A percentile compares a stretch with the other conserved stretches of the same genome.
phyloP scores from a whole-genome alignment of 2,113 vertebrate genomes.

The Chloropsis cyanopogon region DNA sequence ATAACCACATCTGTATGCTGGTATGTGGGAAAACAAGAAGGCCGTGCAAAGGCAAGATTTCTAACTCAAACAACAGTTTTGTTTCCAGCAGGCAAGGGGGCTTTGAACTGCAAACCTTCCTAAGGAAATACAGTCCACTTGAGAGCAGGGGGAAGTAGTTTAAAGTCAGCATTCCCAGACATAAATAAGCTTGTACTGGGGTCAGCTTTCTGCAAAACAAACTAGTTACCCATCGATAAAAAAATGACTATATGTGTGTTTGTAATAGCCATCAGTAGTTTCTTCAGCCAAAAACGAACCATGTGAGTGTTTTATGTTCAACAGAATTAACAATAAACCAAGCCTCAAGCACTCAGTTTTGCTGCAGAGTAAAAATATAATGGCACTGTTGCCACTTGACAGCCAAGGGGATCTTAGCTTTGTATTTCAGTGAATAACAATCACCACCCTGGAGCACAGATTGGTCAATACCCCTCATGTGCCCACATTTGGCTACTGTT shows the following conservation, averaged over 20 bases:
- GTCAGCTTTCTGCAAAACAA: not conserved
- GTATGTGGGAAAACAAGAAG: not conserved
- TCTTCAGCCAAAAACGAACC: accelerated
- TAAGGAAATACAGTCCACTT: not conserved
- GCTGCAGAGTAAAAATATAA: not conserved
- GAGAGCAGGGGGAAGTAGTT: not conserved
- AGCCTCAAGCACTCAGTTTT: not conserved
- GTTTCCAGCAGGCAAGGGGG: not conserved
- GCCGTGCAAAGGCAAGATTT: accelerated
- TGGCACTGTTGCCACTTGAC: not conserved
- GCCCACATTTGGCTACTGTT: not conserved
- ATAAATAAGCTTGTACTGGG: not conserved
- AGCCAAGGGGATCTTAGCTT: not conserved
- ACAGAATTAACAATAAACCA: not conserved
- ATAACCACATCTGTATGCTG: not conserved
- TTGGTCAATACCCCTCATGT: not conserved
- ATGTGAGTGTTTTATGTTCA: not conserved
- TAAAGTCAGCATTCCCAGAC: not conserved
- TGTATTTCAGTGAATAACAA: not conserved
- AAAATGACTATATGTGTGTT: not conserved
- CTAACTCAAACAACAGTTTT: not conserved
- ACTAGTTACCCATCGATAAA: not conserved
- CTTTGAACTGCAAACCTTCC: not conserved
- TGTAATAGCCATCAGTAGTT: not conserved
- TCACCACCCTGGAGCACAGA: not conserved